These are phyloP conservation scores for Urocynchramus pylzowi DNA, from an alignment of 2,113 vertebrate species.

Conservation along the genomic window DNA sequence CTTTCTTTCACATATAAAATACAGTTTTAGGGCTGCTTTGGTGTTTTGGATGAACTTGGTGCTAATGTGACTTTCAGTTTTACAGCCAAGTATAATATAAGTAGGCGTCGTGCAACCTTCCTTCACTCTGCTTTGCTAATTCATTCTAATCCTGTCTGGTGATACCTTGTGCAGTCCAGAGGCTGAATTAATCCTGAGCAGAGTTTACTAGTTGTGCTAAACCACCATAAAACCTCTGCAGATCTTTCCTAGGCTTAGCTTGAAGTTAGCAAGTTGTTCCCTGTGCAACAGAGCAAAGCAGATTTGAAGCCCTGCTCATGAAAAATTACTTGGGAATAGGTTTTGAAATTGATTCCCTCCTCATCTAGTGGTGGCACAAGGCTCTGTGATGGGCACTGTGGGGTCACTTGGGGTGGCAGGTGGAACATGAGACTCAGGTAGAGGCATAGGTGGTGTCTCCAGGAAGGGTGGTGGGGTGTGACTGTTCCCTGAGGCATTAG, in stretches of 20 bases:
- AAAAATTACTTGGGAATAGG: not conserved
- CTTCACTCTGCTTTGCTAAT: not conserved
- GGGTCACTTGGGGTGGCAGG: not conserved
- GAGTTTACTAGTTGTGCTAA: not conserved
- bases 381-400: not conserved
- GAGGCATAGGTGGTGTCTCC: rapidly evolving
- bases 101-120: not conserved
- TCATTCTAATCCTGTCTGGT: constrained; percentile 1
- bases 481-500: not conserved
- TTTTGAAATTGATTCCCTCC: not conserved
- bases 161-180: not conserved
- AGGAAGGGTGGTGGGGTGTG: not conserved
- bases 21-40: not conserved
- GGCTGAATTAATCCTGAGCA: not conserved
- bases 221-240: not conserved
- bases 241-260: not conserved
- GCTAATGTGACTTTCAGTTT: not conserved
- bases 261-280: not conserved
- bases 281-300: not conserved
- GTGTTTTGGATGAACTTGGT: constrained; percentile 9
- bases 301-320: not conserved
- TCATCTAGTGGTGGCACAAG: not conserved
- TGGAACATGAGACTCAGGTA: rapidly evolving
- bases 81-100: constrained; percentile 28
- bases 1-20: not conserved